A percentile compares a stretch with the other conserved stretches of the same genome.
Conservation (phyloP, 2,113 vertebrate species). For the Otis tarda region DNA sequence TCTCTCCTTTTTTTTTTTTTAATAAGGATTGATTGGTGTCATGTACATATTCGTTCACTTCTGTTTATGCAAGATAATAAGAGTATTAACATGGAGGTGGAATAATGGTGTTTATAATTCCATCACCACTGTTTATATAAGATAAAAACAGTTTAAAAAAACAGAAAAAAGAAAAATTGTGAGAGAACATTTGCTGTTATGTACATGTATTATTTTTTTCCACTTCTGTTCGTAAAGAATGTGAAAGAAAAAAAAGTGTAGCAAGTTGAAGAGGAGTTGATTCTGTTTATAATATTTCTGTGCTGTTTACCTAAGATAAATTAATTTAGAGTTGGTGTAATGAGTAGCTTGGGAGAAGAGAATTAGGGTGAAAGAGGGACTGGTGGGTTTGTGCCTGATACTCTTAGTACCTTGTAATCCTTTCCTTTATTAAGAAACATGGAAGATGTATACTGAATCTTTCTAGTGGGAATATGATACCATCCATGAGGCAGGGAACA, state of each 20-base stretch:
- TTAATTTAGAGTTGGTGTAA: conserved; percentile 50
- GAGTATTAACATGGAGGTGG: conserved; percentile 76
- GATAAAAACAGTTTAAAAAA: conserved; percentile 68
- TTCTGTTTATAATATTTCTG: conserved; percentile 41
- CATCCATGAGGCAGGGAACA: not conserved
- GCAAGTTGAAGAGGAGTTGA: conserved; percentile 48
- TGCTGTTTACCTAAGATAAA: conserved; percentile 59
- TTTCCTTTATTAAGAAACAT: conserved; percentile 53
- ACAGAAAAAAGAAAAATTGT: conserved; percentile 41
- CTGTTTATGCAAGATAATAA: conserved; percentile 79
- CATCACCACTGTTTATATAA: conserved; percentile 74
- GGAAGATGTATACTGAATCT: not conserved
- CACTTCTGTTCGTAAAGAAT: conserved; percentile 49
- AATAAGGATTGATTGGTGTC: conserved; percentile 76
- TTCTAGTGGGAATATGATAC: not conserved
- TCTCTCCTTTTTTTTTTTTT: conserved; percentile 47
- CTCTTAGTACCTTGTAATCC: conserved; percentile 54
- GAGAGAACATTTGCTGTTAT: conserved; percentile 58
- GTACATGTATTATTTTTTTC: conserved; percentile 59
- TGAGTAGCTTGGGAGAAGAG: conserved; percentile 24
- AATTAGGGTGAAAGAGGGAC: conserved; percentile 45
- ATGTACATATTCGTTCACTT: conserved; percentile 71
- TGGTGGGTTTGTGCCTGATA: conserved; percentile 22
- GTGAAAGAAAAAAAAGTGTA: conserved; percentile 35
- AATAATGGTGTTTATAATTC: conserved; percentile 78